Evolutionary conservation across 2,797 vertebrate species (phyloP).

Genomic region (Silurus aristotelis): DNA sequence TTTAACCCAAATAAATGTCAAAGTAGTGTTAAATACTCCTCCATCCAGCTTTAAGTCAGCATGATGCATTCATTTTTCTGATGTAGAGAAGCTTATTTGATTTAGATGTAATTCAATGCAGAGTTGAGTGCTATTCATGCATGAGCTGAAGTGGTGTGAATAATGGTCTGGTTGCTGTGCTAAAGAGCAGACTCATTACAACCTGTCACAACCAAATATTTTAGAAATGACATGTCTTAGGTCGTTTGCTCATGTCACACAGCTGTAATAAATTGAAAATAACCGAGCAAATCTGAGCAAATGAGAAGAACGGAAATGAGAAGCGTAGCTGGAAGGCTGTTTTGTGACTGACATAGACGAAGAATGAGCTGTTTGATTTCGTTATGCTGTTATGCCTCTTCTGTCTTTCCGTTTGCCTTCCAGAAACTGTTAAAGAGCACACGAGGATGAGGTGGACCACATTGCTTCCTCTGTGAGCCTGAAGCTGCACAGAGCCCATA

Average conservation of each 20-base stretch:
- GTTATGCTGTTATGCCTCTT: conserved; percentile 22
- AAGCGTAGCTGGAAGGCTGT: conserved; percentile 5
- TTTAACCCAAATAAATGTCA: conserved; percentile 50
- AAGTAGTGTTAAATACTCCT: conserved; percentile 54
- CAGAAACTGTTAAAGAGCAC: conserved; percentile 60
- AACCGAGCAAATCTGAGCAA: conserved; percentile 16
- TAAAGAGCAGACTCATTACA: conserved; percentile 37
- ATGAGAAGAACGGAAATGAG: not conserved
- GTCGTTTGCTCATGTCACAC: conserved; percentile 26
- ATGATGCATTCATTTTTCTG: conserved; percentile 54
- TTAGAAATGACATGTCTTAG: conserved; percentile 49
- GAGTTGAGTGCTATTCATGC: conserved; percentile 43
- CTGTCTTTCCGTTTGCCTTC: conserved; percentile 38
- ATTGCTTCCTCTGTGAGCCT: conserved; percentile 9
- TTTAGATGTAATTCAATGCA: conserved; percentile 60
- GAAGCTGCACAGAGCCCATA: conserved; percentile 29
- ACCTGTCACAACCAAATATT: conserved; percentile 42
- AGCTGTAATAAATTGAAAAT: conserved; percentile 44
- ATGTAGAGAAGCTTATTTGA: conserved; percentile 59
- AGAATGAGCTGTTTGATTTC: not conserved
- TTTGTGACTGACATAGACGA: not conserved
- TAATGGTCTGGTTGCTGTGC: conserved; percentile 47
- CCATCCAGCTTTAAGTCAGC: conserved; percentile 51
- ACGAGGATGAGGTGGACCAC: conserved; percentile 53
- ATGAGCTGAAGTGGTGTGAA: conserved; percentile 42